phyloP scores from a whole-genome alignment of 2,888 invertebrate genomes.

The Himalopsyche tibetana region DNA sequence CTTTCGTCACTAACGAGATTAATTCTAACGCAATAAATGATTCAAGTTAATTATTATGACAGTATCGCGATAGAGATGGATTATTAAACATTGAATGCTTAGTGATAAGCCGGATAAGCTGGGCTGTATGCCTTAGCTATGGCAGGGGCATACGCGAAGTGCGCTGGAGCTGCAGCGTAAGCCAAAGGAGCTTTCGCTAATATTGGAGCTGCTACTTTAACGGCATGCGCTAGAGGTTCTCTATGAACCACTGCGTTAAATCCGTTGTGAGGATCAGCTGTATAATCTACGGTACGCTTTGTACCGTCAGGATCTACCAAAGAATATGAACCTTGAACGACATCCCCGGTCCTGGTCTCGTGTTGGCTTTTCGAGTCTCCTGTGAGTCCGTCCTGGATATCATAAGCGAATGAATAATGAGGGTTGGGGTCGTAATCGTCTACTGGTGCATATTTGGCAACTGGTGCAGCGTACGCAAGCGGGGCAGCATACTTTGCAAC shows the following conservation, averaged over 20 bases:
- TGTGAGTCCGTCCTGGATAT: slow-evolving; percentile 69
- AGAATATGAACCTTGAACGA: slow-evolving; percentile 81
- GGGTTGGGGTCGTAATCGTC: slow-evolving; percentile 66
- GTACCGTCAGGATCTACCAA: slow-evolving; percentile 81
- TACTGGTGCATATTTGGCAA: slow-evolving; percentile 62
- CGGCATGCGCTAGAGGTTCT: slow-evolving; percentile 73
- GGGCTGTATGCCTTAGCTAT: slow-evolving; percentile 53
- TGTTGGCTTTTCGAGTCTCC: slow-evolving; percentile 76
- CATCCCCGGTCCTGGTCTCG: slow-evolving; percentile 78
- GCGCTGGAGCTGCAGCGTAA: slow-evolving; percentile 66
- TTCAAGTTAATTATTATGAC: slow-evolving; percentile 12
- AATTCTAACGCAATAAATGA: not conserved
- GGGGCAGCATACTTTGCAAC: slow-evolving; percentile 69
- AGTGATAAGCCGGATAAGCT: slow-evolving; percentile 53
- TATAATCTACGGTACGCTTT: slow-evolving; percentile 65
- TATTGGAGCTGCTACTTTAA: slow-evolving; percentile 69
- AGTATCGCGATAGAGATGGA: not conserved
- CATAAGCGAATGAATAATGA: slow-evolving; percentile 70
- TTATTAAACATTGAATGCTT: not conserved
- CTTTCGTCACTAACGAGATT: not conserved
- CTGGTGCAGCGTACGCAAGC: slow-evolving; percentile 69
- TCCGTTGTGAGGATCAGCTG: slow-evolving; percentile 29
- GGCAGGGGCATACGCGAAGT: slow-evolving; percentile 46
- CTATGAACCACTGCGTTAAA: slow-evolving; percentile 74
- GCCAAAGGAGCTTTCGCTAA: slow-evolving; percentile 69